These are phyloP conservation scores for Rhamnusium bicolor DNA, from an alignment of 2,888 invertebrate species.

Conservation along the genomic window DNA sequence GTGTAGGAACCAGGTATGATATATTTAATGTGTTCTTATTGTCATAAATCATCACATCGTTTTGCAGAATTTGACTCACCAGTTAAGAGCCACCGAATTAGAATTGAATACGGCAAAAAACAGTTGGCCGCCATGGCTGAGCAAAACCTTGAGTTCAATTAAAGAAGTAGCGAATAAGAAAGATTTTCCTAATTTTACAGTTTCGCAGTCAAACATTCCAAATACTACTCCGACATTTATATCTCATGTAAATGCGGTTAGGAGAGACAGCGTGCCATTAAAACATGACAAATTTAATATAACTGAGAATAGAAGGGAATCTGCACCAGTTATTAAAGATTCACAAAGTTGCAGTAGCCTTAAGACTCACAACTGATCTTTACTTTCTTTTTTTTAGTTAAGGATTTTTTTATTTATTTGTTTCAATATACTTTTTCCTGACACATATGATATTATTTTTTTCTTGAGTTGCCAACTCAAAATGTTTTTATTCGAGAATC, in stretches of 20 bases:
- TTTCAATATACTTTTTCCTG: conserved; percentile 28
- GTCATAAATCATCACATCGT: neutral
- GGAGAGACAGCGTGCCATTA: conserved; percentile 72
- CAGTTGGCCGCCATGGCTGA: conserved; percentile 94
- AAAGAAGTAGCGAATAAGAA: conserved; percentile 82
- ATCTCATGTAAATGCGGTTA: conserved; percentile 66
- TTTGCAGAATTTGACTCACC: conserved; percentile 88
- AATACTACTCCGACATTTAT: conserved; percentile 66
- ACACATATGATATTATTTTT: conserved; percentile 33
- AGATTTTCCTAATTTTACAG: conserved; percentile 62
- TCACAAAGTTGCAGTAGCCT: conserved; percentile 71
- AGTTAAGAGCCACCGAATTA: conserved; percentile 85
- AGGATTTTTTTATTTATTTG: conserved; percentile 10
- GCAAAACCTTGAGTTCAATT: conserved; percentile 89
- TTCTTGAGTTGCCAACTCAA: conserved; percentile 18
- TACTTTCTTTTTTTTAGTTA: conserved; percentile 30
- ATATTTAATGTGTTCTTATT: neutral
- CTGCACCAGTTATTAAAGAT: conserved; percentile 68
- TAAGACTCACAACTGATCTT: conserved; percentile 45
- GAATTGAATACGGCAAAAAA: conserved; percentile 82
- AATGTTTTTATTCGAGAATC: neutral
- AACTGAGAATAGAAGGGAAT: conserved; percentile 65
- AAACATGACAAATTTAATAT: conserved; percentile 54
- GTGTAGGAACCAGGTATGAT: conserved; percentile 87
- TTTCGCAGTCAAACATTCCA: conserved; percentile 57